Conservation (phyloP, 2,797 vertebrate genomes). For the Periophthalmus magnuspinnatus region DNA sequence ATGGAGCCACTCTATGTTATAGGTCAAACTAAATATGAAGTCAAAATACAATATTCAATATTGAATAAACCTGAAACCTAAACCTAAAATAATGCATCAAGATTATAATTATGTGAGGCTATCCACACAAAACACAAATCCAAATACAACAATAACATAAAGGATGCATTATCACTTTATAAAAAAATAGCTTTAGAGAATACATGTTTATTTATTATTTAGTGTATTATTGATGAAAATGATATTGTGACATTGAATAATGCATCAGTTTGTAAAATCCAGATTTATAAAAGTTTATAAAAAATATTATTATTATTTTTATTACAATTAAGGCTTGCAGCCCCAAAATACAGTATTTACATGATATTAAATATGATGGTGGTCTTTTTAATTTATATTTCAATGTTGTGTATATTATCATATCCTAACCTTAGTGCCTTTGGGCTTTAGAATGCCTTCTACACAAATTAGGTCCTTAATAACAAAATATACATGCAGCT, state of each 20-base stretch:
- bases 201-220: too few species aligned
- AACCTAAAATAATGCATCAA: neutral
- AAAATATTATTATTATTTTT: too few species aligned
- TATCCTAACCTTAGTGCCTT: neutral
- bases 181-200: too few species aligned
- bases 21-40: neutral
- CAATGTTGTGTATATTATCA: neutral
- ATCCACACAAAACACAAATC: constrained; percentile 8
- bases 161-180: too few species aligned
- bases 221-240: too few species aligned
- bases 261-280: too few species aligned
- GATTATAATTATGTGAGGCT: neutral
- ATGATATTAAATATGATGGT: neutral
- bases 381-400: neutral
- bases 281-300: too few species aligned
- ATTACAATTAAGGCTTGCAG: too few species aligned
- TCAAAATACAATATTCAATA: constrained; percentile 4
- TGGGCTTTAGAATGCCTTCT: neutral
- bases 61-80: neutral
- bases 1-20: constrained; percentile 9
- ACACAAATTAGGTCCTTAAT: neutral
- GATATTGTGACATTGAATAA: neutral
- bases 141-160: neutral
- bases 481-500: neutral
- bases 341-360: neutral